Conservation (phyloP, 1,140 invertebrate genomes). For the Drosophila trapezifrons region DNA sequence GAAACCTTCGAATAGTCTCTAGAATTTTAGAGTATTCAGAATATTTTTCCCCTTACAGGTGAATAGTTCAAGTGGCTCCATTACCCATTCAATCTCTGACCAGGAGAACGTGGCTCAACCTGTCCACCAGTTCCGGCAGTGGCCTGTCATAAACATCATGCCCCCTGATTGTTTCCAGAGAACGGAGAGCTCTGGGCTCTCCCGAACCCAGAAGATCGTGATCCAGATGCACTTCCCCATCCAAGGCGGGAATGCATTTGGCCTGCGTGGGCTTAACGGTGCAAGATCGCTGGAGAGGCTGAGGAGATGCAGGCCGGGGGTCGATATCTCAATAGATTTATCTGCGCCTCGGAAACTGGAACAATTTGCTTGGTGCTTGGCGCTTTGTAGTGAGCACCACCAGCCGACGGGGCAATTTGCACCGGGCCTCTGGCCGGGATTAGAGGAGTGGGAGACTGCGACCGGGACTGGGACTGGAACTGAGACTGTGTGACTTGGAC, state of each 20-base stretch:
- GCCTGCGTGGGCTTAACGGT: constrained; percentile 66
- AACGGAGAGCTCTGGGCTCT: background rate
- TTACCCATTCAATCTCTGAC: background rate
- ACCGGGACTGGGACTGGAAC: background rate
- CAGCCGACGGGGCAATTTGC: constrained; percentile 66
- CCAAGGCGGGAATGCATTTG: constrained; percentile 14
- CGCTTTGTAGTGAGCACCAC: constrained; percentile 18
- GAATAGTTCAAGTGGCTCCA: constrained; percentile 26
- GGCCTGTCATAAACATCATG: constrained; percentile 48
- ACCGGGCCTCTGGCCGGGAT: constrained; percentile 35
- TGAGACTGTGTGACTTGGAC: constrained; percentile 12
- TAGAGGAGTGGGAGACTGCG: background rate
- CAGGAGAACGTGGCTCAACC: constrained; percentile 24
- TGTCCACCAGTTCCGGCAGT: constrained; percentile 29
- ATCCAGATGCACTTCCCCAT: constrained; percentile 14
- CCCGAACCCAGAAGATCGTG: constrained; percentile 26
- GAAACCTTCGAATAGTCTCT: background rate
- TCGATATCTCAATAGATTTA: constrained; percentile 68
- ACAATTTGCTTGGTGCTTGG: constrained; percentile 50
- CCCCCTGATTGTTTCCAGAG: constrained; percentile 27
- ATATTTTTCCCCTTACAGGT: background rate
- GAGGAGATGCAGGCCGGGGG: background rate
- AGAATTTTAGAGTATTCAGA: no score
- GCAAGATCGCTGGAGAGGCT: constrained; percentile 14
- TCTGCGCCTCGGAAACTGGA: constrained; percentile 56